phyloP scores from a whole-genome alignment of 2,888 invertebrate genomes.

The Metellina segmentata region DNA sequence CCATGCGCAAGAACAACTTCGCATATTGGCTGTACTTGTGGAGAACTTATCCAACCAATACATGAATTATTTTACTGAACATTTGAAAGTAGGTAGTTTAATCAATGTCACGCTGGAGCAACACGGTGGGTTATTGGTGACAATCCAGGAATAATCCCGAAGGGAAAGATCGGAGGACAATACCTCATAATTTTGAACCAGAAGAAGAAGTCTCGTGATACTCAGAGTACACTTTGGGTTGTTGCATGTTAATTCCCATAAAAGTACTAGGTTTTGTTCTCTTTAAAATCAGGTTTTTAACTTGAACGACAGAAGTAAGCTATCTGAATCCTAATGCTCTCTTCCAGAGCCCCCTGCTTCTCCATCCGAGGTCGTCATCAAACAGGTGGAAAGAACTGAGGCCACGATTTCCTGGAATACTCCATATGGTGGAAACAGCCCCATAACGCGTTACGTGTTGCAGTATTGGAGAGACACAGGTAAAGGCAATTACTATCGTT shows the following conservation, averaged over 20 bases:
- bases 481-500: neutral
- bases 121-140: no score
- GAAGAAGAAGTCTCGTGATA: no score
- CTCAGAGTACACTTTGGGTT: no score
- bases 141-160: no score
- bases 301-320: neutral
- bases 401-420: conserved; percentile 61
- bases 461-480: conserved; percentile 74
- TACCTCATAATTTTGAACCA: no score
- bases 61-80: no score
- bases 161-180: no score
- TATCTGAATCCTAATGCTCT: neutral
- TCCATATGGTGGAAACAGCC: conserved; percentile 67
- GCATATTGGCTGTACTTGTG: no score
- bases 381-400: conserved; percentile 41
- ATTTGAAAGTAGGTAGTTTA: no score
- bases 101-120: no score
- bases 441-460: conserved; percentile 45
- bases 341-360: conserved; percentile 64
- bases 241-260: neutral
- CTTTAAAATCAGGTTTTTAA: neutral
- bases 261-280: neutral
- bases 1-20: no score
- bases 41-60: no score
- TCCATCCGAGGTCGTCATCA: conserved; percentile 34